Percentiles rank a stretch among this genome's conserved stretches.
These are phyloP conservation scores for Patella ulyssiponensis DNA, from an alignment of 2,888 invertebrate species.

Conservation along the genomic window DNA sequence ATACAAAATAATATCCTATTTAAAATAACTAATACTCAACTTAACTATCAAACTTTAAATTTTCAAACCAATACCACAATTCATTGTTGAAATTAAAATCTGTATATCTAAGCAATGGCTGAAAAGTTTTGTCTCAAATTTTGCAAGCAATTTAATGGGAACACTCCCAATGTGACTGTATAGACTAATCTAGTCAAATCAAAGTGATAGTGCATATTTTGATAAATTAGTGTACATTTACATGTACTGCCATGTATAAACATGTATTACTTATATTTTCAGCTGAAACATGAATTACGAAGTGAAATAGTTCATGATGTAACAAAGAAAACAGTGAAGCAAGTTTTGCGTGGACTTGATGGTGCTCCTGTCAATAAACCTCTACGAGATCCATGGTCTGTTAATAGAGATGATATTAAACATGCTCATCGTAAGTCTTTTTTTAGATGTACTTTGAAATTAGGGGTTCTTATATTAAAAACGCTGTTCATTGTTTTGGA, in stretches of 20 bases:
- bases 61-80: no score
- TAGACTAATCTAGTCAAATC: neutral
- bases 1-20: no score
- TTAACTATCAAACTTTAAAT: no score
- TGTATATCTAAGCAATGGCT: no score
- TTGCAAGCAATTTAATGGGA: neutral
- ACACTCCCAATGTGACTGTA: neutral
- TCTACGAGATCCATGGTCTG: neutral
- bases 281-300: conserved; percentile 61
- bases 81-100: no score
- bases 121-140: no score
- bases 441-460: no score
- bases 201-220: neutral
- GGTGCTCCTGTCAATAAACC: neutral
- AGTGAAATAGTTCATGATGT: conserved; percentile 60
- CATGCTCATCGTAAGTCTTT: conserved; percentile 38
- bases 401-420: neutral
- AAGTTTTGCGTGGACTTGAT: conserved; percentile 58
- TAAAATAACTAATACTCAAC: no score
- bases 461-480: no score
- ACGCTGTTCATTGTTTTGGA: no score
- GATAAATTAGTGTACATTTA: neutral
- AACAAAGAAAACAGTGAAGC: conserved; percentile 57
- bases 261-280: conserved; percentile 24
- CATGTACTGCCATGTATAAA: neutral